Conservation (phyloP, 2,797 vertebrate species). For the Peromyscus eremicus region DNA sequence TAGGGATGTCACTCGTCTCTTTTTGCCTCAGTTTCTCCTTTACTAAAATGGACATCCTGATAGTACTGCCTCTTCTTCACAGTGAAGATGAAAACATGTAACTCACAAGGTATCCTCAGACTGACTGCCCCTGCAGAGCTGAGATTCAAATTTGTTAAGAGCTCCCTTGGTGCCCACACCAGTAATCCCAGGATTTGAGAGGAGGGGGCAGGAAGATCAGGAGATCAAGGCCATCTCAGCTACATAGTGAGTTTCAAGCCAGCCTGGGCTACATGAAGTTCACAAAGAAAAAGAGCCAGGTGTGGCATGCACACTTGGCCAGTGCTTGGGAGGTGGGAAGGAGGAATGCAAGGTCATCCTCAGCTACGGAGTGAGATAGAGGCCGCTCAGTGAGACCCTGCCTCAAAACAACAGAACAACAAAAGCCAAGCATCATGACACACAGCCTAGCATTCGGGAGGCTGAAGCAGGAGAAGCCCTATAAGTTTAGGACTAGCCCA, state of each 20-base stretch:
- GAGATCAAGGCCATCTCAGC: background rate
- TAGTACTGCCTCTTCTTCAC: background rate
- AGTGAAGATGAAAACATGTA: background rate
- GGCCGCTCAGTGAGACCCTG: background rate
- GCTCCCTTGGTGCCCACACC: background rate
- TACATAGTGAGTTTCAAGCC: background rate
- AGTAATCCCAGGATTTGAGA: background rate
- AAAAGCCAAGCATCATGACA: background rate
- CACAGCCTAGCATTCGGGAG: background rate
- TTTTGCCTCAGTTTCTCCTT: constrained; percentile 25
- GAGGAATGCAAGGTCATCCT: background rate
- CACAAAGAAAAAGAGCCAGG: background rate
- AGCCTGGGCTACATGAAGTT: background rate
- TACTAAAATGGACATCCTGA: background rate
- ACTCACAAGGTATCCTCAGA: background rate
- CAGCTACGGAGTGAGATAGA: background rate
- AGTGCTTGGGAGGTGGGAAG: background rate
- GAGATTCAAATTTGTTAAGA: background rate
- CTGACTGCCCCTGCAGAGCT: background rate
- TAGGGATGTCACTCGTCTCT: background rate
- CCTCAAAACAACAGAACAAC: background rate
- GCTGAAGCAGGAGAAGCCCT: background rate
- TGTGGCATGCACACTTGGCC: background rate
- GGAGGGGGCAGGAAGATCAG: background rate
- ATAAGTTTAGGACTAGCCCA: background rate